Base-by-base conservation (phyloP, 2,888 invertebrate genomes). In the Lissonota sp. region DNA sequence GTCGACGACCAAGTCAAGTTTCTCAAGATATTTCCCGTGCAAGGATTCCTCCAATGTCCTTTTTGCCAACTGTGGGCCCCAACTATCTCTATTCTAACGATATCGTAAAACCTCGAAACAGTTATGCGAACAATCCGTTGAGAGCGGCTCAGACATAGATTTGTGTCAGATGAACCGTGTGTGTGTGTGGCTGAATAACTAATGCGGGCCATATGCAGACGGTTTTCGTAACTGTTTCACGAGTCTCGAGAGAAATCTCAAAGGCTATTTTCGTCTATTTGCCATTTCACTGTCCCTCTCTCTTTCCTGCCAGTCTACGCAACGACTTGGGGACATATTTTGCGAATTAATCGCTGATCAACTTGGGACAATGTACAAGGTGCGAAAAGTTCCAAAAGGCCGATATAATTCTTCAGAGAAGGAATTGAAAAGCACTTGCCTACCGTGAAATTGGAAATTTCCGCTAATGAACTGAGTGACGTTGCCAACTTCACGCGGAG, bases 191-290 rank as follows among this genome's bases (percentile, higher is more conserved):
- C 39, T 55, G 62, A 26, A 26, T 76, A 71, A 64, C 10, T 37
- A 8, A 14, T 7, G 58, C 58, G 40, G 39, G 42, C 64, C 46
- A 66, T 55, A 53, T 62, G 62, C 71, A 76, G 58, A 76, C 60
- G 49, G 53, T 75, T 66, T 60, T 71, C 44, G 70, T 67, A 67
- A 71, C 64, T 49, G 62, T 64, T 71, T 44, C 26, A 60, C 8
- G 14, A 71, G 39, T 67, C 72, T 16, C 39, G 49, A 14, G 67
- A 58, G 76, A 77, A 76, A 77, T 63, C 72, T 58, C 57, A 72
- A 5, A 16, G 58, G 74, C 69, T 73, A 73, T 77, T 80, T 69
- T 80, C 51, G 67, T 73, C 60, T 64, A 60, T 46, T 73, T 49
- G 57, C 53, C 46, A 39, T 63, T 63, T 57, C 60, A 53, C 14